These are phyloP conservation scores for Saccopteryx leptura DNA, from an alignment of 2,113 vertebrate species.

Conservation along the genomic window DNA sequence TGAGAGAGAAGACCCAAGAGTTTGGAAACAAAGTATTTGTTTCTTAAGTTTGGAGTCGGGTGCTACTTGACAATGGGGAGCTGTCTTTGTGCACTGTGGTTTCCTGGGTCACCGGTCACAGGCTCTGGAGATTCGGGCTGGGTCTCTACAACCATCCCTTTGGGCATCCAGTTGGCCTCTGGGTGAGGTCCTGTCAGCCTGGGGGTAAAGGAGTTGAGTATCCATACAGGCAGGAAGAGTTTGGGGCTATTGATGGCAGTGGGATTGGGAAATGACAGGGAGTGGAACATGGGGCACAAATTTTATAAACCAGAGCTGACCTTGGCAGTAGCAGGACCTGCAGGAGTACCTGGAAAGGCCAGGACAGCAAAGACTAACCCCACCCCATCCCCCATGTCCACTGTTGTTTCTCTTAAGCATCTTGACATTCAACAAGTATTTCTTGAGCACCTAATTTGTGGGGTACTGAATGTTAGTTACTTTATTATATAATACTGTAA, in stretches of 20 bases:
- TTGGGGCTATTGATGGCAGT: neutral
- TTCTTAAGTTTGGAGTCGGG: neutral
- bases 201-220: neutral
- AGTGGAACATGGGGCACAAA: neutral
- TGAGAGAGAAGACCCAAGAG: neutral
- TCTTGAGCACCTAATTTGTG: neutral
- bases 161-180: neutral
- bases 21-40: neutral
- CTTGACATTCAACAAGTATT: neutral
- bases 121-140: rapidly evolving
- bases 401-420: neutral
- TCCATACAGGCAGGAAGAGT: neutral
- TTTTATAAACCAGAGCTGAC: neutral
- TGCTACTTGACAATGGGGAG: neutral
- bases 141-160: neutral
- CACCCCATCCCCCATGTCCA: neutral
- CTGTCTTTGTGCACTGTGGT: neutral
- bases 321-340: too few species aligned
- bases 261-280: neutral
- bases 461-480: neutral
- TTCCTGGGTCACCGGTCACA: neutral
- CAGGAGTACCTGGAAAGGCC: neutral
- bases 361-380: neutral
- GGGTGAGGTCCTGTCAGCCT: neutral
- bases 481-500: neutral